Evolutionary conservation across 1,140 invertebrate genomes (phyloP).

Genomic region (Drosophila bocqueti): DNA sequence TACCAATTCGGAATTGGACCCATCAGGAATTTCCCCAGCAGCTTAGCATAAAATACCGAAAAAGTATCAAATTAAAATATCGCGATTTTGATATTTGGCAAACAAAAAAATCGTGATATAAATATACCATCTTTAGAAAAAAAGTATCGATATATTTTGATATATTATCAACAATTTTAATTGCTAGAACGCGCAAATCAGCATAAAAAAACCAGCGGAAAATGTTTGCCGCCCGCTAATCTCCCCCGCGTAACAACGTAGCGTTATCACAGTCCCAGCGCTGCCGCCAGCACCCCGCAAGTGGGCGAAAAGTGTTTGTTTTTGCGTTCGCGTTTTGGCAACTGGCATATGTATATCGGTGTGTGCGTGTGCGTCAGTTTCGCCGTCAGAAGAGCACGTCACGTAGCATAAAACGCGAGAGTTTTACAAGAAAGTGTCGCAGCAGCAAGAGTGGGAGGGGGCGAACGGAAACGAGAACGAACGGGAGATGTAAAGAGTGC

Average conservation of each 20-base stretch:
- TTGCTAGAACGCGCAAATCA: constrained; percentile 58
- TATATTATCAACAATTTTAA: neutral
- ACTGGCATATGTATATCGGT: constrained; percentile 38
- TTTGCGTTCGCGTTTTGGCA: constrained; percentile 34
- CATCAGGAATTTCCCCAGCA: no score
- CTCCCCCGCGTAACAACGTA: constrained; percentile 8
- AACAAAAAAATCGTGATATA: no score
- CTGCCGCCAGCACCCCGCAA: constrained; percentile 5
- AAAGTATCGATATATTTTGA: no score
- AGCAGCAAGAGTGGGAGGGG: constrained; percentile 25
- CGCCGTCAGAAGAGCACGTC: constrained; percentile 45
- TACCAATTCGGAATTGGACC: no score
- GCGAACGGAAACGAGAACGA: constrained; percentile 15
- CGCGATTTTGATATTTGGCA: no score
- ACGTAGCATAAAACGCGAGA: constrained; percentile 70
- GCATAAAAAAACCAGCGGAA: constrained; percentile 44
- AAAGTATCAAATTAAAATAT: no score
- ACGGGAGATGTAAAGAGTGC: constrained; percentile 51
- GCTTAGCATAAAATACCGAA: no score
- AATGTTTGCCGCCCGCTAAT: constrained; percentile 58
- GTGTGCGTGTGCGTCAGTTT: constrained; percentile 54
- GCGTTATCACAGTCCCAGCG: constrained; percentile 31
- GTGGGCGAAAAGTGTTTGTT: constrained; percentile 40
- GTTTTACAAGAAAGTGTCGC: constrained; percentile 34
- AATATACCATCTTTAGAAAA: no score